Base-by-base conservation (phyloP, 2,113 vertebrate genomes). In the Hyaena hyaena region DNA sequence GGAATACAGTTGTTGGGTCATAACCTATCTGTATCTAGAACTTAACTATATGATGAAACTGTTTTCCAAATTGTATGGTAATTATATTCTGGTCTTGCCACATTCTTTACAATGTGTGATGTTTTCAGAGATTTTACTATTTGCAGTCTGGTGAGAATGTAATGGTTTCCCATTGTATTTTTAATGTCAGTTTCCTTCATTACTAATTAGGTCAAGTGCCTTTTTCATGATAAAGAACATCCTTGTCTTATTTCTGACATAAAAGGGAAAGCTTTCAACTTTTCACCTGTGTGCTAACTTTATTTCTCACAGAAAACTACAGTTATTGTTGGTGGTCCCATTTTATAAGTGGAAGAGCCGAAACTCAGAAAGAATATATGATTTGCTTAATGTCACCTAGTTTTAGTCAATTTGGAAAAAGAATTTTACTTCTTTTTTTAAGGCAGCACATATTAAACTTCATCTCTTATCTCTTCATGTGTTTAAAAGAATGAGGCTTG, bases 391-490 rank as follows among this genome's bases (percentile, higher is more conserved):
- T 87, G 26, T 81, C 45, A 80, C 17, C 39, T 43, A 63, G 73
- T 92, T 92, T 92, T 88, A 10, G 12, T 69, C 63, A 10, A 21
- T 31, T 90, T 90, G 21, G 82, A 91, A 86, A 71, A 87, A 95
- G 21, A 24, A 23, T 74, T 96, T 91, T 35, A 66, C 80, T 88
- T 63, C 26, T 77, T 58, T 86, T 39, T 86, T 74, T 81, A 33
- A 93, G 81, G 31, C 50, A 71, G 11, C 8, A 50, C 53, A 73
- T 66, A 85, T n/a, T 66, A 81, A 96, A 73, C 23, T 63, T 9
- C 5, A 28, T 79, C 10, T 63, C 23, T 1, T n/a, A 16, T 81
- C 14, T 90, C 33, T 39, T 87, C 17, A 4, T n/a, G 21, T 14
- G 0, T 94, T 92, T 83, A 48, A 69, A 88, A 71, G 84, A 82